Evolutionary conservation across 2,797 vertebrate species (phyloP), one percentile per base, ranked within the genome.

Genomic region (Gambelia wislizenii): DNA sequence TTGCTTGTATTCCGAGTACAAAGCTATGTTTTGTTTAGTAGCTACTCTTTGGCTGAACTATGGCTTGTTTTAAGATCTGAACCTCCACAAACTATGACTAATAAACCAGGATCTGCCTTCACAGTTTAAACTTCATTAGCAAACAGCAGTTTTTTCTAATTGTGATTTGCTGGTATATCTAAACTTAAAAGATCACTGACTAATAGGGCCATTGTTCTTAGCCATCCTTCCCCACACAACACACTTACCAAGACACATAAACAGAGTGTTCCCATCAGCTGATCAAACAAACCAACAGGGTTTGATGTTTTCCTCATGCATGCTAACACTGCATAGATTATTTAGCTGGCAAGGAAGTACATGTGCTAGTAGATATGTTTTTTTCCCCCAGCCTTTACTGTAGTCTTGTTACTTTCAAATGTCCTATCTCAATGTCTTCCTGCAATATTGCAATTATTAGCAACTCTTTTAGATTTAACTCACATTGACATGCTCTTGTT

Each of bases 401-500:
- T 92, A 79, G 80, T 83, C 86, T 88, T 0, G 0, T 8, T 30
- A 69, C 8, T 93, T 91, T 76, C 47, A 87, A 47, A 89, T 76
- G 42, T 80, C 92, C 91, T 91, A 14, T 0, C 59, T 75, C 76
- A 1, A 36, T 59, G 16, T 92, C 0, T 0, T n/a, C 30, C 18
- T 87, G 44, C 80, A 86, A 64, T 84, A 4, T 20, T 83, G 47
- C 42, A 52, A 72, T 84, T 61, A 39, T 87, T 70, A 84, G 72
- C 85, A 89, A 72, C 49, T 0, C 0, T 92, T 95, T 85, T 59
- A 89, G n/a, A 54, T 79, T 89, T 91, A 64, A 5, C 22, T 39
- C 13, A 74, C 3, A 0, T 83, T 86, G 89, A 92, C 54, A 82
- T 92, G 86, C 59, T 92, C 59, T 87, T 92, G 85, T 64, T 84